Conservation (phyloP, 2,113 vertebrate genomes). For the Dipodomys ordii region DNA sequence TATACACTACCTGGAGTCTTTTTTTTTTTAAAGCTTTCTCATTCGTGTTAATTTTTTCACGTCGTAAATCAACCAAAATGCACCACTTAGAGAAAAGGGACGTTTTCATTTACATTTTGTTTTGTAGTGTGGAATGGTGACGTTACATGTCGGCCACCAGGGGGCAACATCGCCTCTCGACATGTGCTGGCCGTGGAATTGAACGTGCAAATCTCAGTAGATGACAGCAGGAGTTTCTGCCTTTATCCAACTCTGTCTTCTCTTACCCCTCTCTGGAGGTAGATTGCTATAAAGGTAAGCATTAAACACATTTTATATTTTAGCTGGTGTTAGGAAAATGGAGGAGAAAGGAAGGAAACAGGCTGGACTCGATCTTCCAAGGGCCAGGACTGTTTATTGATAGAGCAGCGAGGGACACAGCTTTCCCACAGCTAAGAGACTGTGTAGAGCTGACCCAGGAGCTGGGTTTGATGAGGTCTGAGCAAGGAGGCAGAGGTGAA, state of each 20-base stretch:
- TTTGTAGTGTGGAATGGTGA: not conserved
- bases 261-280: no score
- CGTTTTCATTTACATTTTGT: not conserved
- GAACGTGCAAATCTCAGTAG: constrained; percentile 28
- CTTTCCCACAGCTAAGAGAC: not conserved
- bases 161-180: constrained; percentile 7
- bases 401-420: no score
- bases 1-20: constrained; percentile 87
- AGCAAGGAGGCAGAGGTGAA: no score
- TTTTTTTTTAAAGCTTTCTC: no score
- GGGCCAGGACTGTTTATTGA: no score
- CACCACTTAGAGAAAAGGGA: not conserved
- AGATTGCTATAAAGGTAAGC: not conserved
- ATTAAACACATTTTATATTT: constrained; percentile 13
- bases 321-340: not conserved
- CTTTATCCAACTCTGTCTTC: no score
- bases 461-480: no score
- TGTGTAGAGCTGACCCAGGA: no score
- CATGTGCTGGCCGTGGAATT: not conserved
- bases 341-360: not conserved
- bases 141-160: constrained; percentile 48
- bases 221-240: not conserved
- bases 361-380: no score
- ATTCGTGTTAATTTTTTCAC: not conserved
- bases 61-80: not conserved